Conservation (phyloP, 2,113 vertebrate species). For the Hemiscyllium ocellatum region DNA sequence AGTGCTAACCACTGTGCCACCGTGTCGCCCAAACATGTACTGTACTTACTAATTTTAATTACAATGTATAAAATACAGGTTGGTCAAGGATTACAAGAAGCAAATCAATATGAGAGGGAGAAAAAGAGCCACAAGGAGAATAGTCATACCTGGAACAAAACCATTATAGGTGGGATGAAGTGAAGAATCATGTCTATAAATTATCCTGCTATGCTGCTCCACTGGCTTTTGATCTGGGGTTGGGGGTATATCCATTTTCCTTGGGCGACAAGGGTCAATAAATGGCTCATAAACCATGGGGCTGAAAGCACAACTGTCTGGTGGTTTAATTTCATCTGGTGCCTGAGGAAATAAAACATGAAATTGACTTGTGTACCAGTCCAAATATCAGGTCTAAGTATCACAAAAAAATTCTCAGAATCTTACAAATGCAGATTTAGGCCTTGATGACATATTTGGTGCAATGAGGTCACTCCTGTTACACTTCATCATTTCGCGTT, state of each 20-base stretch:
- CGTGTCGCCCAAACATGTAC: too few species aligned
- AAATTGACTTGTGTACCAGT: too few species aligned
- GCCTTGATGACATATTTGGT: not conserved
- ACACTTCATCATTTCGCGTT: not conserved
- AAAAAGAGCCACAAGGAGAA: not conserved
- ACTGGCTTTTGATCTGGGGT: not conserved
- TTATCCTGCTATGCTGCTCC: not conserved
- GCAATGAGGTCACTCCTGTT: constrained; percentile 30
- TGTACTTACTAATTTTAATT: too few species aligned
- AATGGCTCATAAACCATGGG: not conserved
- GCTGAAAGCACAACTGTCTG: not conserved
- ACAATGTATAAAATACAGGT: not conserved
- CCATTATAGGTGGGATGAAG: not conserved
- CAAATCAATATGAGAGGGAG: not conserved
- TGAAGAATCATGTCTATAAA: not conserved
- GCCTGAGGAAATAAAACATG: not conserved
- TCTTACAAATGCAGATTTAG: not conserved
- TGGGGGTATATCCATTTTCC: not conserved
- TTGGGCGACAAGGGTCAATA: not conserved
- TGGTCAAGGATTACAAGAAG: not conserved
- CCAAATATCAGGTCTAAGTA: too few species aligned
- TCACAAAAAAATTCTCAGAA: not conserved
- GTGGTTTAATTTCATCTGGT: not conserved
- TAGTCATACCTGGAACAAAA: not conserved
- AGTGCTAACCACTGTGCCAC: too few species aligned